phyloP scores from a whole-genome alignment of 64 coral and sea anemone species.

The Stichodactyla helianthus region DNA sequence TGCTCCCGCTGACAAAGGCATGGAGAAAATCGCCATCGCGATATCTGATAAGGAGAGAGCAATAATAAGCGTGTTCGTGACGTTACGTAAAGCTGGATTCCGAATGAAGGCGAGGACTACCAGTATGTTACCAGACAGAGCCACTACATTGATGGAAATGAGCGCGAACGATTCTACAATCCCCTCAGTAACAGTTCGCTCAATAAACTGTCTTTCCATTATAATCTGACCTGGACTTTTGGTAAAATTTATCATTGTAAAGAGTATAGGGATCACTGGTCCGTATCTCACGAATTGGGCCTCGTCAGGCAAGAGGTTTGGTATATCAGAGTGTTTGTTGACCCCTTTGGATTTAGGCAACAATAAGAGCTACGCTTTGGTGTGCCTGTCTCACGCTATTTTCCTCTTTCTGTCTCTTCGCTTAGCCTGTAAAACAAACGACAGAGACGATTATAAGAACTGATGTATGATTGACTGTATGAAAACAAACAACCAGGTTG shows the following conservation, averaged over 20 bases:
- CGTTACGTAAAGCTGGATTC: constrained; percentile 39
- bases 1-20: constrained; percentile 49
- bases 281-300: too few species aligned
- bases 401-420: too few species aligned
- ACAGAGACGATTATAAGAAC: too few species aligned
- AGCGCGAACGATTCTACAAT: neutral
- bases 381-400: too few species aligned
- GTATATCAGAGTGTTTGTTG: too few species aligned
- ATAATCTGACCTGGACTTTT: neutral
- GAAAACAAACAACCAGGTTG: too few species aligned
- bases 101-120: constrained; percentile 48
- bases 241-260: neutral
- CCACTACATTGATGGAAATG: constrained; percentile 41
- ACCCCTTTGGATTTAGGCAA: too few species aligned
- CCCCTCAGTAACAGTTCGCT: neutral
- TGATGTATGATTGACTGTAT: too few species aligned
- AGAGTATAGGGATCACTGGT: too few species aligned
- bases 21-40: constrained; percentile 38
- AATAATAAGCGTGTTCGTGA: constrained; percentile 63
- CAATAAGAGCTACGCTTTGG: too few species aligned
- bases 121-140: constrained; percentile 61
- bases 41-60: constrained; percentile 52
- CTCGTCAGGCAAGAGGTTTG: too few species aligned
- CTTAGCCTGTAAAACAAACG: too few species aligned
- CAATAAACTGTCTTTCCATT: neutral